phyloP scores from a whole-genome alignment of 1,140 invertebrate species.

The Brevipalpus yothersi region DNA sequence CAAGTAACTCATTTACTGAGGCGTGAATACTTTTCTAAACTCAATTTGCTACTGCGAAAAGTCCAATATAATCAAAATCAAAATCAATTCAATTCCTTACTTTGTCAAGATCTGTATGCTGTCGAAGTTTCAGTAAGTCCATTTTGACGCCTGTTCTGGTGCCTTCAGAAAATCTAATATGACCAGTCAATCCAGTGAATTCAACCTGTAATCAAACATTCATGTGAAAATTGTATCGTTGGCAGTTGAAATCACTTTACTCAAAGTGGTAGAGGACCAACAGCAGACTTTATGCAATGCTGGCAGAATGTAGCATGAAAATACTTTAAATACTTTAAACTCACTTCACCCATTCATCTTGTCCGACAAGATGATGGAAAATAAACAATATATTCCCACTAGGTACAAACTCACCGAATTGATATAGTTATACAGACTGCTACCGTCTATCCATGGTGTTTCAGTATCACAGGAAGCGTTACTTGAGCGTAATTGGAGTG shows the following conservation, averaged over 20 bases:
- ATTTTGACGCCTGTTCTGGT: slow-evolving; percentile 54
- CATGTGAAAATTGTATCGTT: neutral
- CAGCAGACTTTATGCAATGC: too few species aligned
- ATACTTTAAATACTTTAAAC: neutral
- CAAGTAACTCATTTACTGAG: too few species aligned
- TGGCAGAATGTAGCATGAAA: too few species aligned
- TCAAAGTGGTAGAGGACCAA: too few species aligned
- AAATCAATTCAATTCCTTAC: slow-evolving; percentile 17
- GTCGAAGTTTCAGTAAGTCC: slow-evolving; percentile 54
- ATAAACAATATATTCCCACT: neutral
- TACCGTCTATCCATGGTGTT: slow-evolving; percentile 56
- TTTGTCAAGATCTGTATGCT: slow-evolving; percentile 35
- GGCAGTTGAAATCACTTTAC: neutral
- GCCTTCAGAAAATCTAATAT: slow-evolving; percentile 59
- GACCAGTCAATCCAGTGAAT: slow-evolving; percentile 59
- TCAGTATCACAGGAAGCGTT: slow-evolving; percentile 63
- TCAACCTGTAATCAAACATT: slow-evolving; percentile 29
- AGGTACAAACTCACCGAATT: slow-evolving; percentile 37
- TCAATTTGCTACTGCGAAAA: too few species aligned
- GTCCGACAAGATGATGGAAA: neutral
- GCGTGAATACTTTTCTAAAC: too few species aligned
- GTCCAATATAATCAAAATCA: too few species aligned
- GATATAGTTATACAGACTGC: slow-evolving; percentile 64
- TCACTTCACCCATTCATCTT: neutral
- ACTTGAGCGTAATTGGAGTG: slow-evolving; percentile 21